Conservation (phyloP, 2,888 invertebrate genomes). For the Drosophila nr. medialis region DNA sequence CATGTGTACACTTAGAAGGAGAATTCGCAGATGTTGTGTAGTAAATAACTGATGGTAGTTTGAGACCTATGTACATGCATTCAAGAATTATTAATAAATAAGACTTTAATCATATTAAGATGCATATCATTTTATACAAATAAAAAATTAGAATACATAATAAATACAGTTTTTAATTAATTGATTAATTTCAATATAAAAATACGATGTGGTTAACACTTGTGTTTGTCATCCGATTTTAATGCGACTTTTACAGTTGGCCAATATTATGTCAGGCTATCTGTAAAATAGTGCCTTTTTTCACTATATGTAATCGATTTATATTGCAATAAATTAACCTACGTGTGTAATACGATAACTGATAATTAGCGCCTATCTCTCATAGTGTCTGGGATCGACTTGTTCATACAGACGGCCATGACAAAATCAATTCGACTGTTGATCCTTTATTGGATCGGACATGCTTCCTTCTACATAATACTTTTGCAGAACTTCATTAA, state of each 20-base stretch:
- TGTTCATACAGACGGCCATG: not conserved
- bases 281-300: not conserved
- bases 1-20: not conserved
- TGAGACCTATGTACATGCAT: not conserved
- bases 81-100: not conserved
- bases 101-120: not conserved
- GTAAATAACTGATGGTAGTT: constrained; percentile 4
- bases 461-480: not conserved
- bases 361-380: not conserved
- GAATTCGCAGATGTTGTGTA: not conserved
- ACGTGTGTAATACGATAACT: not conserved
- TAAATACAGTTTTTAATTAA: not conserved
- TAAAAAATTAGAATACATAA: not conserved
- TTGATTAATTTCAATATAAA: not conserved
- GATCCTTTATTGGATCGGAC: not conserved
- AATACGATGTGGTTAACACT: not conserved
- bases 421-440: not conserved
- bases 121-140: not conserved
- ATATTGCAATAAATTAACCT: not conserved
- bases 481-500: not conserved
- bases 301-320: not conserved
- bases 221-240: not conserved
- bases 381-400: not conserved
- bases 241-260: not conserved
- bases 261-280: not conserved